Evolutionary conservation across 2,888 invertebrate genomes (phyloP).

Genomic region (Drosophila conformis): DNA sequence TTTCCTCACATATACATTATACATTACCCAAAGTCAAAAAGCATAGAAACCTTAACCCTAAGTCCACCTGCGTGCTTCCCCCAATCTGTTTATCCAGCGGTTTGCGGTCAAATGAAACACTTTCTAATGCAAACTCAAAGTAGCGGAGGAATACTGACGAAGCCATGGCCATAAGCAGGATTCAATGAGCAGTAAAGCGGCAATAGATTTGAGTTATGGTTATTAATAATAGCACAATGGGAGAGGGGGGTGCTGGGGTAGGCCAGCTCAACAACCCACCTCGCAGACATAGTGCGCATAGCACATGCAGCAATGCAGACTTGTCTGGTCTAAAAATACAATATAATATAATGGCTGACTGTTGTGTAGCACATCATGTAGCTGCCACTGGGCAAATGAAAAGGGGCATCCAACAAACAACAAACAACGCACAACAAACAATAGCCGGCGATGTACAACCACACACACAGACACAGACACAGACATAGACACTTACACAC

Average conservation of each 20-base stretch:
- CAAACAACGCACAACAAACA: conserved; percentile 33
- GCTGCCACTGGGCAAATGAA: conserved; percentile 44
- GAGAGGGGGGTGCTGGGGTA: neutral
- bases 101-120: conserved; percentile 51
- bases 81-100: conserved; percentile 24
- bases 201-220: conserved; percentile 82
- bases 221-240: conserved; percentile 74
- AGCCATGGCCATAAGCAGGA: conserved; percentile 61
- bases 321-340: conserved; percentile 70
- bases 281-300: conserved; percentile 22
- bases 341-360: conserved; percentile 61
- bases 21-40: neutral
- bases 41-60: neutral
- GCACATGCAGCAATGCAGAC: conserved; percentile 73
- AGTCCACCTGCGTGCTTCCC: neutral
- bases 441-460: conserved; percentile 45
- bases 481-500: conserved; percentile 7
- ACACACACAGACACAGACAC: neutral
- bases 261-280: conserved; percentile 12
- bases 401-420: conserved; percentile 40
- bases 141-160: conserved; percentile 39
- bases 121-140: conserved; percentile 33
- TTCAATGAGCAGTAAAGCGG: conserved; percentile 78
- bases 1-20: neutral
- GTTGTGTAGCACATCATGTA: conserved; percentile 42